These are phyloP conservation scores for Rhamnusium bicolor DNA, from an alignment of 2,888 invertebrate genomes.

Conservation along the genomic window DNA sequence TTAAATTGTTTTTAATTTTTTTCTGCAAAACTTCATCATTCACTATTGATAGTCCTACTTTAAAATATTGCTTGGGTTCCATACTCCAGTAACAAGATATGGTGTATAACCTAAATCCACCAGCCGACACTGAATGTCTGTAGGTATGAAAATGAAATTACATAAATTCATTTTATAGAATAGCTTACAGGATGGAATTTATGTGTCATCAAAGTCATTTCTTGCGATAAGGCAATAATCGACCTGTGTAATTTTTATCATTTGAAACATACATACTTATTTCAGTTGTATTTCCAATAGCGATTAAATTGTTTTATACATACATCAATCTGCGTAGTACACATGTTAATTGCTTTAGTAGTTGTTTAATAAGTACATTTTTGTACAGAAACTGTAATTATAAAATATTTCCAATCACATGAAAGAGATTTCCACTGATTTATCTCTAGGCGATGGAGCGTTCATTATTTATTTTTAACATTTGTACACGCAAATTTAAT, in stretches of 20 bases:
- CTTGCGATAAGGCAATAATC: neutral
- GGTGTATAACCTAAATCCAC: too few species aligned
- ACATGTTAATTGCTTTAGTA: neutral
- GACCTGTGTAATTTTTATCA: neutral
- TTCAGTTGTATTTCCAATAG: neutral
- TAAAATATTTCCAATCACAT: conserved; percentile 5
- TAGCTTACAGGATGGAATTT: neutral
- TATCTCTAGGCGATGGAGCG: neutral
- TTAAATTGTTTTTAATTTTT: too few species aligned
- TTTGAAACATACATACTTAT: neutral
- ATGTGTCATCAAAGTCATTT: neutral
- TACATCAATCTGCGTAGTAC: neutral
- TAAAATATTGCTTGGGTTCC: too few species aligned
- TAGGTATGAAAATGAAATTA: too few species aligned
- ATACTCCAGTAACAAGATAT: too few species aligned
- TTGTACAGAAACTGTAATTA: conserved; percentile 10
- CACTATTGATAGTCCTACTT: too few species aligned
- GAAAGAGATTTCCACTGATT: conserved; percentile 12
- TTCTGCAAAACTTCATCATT: too few species aligned
- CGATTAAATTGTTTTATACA: conserved; percentile 7
- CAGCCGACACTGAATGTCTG: too few species aligned
- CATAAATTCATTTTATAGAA: too few species aligned
- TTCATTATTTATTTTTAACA: neutral
- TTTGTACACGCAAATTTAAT: conserved; percentile 9
- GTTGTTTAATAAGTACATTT: neutral